Conservation (phyloP, 2,888 invertebrate genomes). For the Oxyscelio sp. region DNA sequence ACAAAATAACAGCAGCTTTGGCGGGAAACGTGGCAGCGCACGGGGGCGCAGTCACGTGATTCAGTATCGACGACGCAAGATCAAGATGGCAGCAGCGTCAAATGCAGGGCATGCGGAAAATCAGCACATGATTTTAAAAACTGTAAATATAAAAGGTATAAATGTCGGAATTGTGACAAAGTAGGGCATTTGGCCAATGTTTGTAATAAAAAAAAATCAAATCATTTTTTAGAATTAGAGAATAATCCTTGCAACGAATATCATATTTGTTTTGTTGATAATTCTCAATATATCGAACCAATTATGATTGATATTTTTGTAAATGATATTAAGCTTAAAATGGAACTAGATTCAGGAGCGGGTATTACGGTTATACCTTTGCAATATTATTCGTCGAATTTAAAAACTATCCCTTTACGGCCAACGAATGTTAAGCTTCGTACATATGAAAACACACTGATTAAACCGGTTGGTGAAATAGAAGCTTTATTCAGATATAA, state of each 20-base stretch:
- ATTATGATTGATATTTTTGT: no score
- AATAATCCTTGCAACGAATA: no score
- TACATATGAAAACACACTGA: slow-evolving; percentile 48
- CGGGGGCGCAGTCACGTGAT: no score
- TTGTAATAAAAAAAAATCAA: slow-evolving; percentile 9
- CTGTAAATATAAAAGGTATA: slow-evolving; percentile 31
- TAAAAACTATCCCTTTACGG: neutral
- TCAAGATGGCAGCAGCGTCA: no score
- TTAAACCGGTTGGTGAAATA: slow-evolving; percentile 57
- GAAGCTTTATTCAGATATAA: neutral
- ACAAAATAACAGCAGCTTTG: no score
- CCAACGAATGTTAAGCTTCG: slow-evolving; percentile 19
- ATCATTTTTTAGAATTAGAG: slow-evolving; percentile 4
- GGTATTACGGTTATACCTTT: slow-evolving; percentile 65
- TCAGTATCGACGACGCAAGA: no score
- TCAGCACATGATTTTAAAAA: neutral
- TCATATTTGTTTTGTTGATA: no score
- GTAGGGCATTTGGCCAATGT: slow-evolving; percentile 23
- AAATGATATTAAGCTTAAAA: no score
- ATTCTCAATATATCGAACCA: no score
- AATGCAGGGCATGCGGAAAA: neutral
- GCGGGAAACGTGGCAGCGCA: no score
- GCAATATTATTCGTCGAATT: slow-evolving; percentile 1
- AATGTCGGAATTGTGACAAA: slow-evolving; percentile 23
- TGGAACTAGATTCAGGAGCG: slow-evolving; percentile 79